Conservation (phyloP, 2,113 vertebrate genomes). For the Ophthalmotilapia sp. region DNA sequence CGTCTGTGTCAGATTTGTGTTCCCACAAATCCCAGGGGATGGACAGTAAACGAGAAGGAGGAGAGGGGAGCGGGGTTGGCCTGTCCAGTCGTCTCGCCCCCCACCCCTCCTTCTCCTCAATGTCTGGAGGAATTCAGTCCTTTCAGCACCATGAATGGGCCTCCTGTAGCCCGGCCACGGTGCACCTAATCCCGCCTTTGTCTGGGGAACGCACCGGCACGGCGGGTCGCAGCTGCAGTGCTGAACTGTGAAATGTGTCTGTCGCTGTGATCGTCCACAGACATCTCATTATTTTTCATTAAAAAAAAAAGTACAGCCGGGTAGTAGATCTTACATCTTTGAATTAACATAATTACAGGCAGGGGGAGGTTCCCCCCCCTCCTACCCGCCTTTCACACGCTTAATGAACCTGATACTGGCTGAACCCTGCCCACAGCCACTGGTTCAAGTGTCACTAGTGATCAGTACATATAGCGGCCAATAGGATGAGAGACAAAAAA, state of each 20-base stretch:
- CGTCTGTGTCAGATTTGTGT: not conserved
- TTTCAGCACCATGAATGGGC: not conserved
- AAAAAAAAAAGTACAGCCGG: not conserved
- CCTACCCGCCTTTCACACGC: not conserved
- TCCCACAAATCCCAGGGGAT: not conserved
- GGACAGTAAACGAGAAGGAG: not conserved
- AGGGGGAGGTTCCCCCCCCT: not conserved
- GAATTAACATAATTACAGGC: not conserved
- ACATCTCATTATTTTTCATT: not conserved
- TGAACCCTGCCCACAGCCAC: not conserved
- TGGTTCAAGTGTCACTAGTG: not conserved
- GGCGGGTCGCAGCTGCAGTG: not conserved
- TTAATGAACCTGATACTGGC: not conserved
- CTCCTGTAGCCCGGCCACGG: constrained; percentile 15
- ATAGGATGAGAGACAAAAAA: not conserved
- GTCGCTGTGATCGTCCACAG: not conserved
- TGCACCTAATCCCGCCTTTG: constrained; percentile 44
- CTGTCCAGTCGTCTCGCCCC: not conserved
- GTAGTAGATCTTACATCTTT: not conserved
- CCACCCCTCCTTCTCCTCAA: not conserved
- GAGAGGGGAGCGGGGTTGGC: not conserved
- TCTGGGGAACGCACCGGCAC: constrained; percentile 7
- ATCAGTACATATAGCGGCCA: not conserved
- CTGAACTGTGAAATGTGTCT: not conserved
- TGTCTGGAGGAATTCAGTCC: constrained; percentile 32